Evolutionary conservation across 2,888 invertebrate species (phyloP), one percentile per base, ranked within the genome.

Genomic region (Pyrrhosoma nymphula): DNA sequence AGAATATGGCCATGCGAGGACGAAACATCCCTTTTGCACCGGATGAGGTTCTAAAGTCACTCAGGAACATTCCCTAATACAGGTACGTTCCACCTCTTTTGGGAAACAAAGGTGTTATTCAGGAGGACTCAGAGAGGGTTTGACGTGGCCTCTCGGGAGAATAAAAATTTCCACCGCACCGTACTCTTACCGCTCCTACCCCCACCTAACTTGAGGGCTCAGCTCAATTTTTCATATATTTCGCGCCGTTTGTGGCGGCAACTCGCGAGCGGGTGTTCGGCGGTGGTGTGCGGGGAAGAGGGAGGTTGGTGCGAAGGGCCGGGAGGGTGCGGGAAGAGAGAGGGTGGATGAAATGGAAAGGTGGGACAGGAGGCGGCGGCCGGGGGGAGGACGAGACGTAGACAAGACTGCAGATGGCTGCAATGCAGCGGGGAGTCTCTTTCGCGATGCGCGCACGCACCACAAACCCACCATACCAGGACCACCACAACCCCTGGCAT

Each of bases 361-460:
- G 69, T 26, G 10, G 12, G 0, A n/a, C 6, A n/a, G 69, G 20
- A n/a, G 69, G n/a, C 26, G 26, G 69, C 26, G n/a, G n/a, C 26
- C 4, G 69, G 10, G 26, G 26, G 4, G 69, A 14, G 69, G 69
- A n/a, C 1, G 69, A n/a, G n/a, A 23, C 69, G 35, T 82, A 82
- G 82, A 82, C 82, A 82, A 82, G 82, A 82, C 82, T 82, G 82
- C 82, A 35, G 82, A 69, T 82, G 82, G 82, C 82, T 82, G 82
- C 82, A 82, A 82, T 82, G 82, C 82, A 82, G 82, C 82, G 82
- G 35, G 30, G 35, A 26, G 35, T 30, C 35, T 69, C 2, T 26
- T 26, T 60, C 60, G 20, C 18, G 69, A 69, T 26, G 10, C 82
- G 14, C 82, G 35, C 30, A 82, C 82, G 35, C 30, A 82, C 82